Conservation (phyloP, 2,797 vertebrate species). For the Sebastes goodei region DNA sequence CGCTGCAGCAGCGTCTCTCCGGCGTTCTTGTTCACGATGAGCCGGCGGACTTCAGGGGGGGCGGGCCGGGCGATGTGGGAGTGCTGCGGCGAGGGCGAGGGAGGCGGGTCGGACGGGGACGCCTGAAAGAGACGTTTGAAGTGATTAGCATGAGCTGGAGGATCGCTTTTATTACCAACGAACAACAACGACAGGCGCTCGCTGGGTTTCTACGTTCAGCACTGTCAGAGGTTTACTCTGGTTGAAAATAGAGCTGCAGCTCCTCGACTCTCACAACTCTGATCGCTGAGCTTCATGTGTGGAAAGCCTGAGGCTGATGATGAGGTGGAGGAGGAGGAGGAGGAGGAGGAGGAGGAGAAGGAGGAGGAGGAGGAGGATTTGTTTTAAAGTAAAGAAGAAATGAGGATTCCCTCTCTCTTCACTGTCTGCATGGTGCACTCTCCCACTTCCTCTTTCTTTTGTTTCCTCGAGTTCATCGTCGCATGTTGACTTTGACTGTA, state of each 20-base stretch:
- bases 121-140: slow-evolving; percentile 13
- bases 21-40: slow-evolving; percentile 95
- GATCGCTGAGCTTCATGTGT: slow-evolving; percentile 60
- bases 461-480: no score
- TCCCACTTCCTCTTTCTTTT: no score
- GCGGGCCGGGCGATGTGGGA: slow-evolving; percentile 67
- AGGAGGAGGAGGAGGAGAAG: slow-evolving; percentile 8
- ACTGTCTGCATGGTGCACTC: background rate
- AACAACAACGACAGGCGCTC: background rate
- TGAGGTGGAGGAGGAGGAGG: slow-evolving; percentile 5
- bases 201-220: slow-evolving; percentile 26
- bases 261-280: slow-evolving; percentile 43
- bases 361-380: slow-evolving; percentile 15
- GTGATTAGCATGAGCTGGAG: slow-evolving; percentile 7
- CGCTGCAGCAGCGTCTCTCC: slow-evolving; percentile 94
- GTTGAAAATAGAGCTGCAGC: slow-evolving; percentile 58
- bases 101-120: background rate
- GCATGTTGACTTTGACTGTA: no score
- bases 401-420: background rate
- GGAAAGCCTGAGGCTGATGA: slow-evolving; percentile 58
- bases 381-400: slow-evolving; percentile 40
- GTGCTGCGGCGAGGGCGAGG: slow-evolving; percentile 55
- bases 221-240: background rate
- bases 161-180: slow-evolving; percentile 36
- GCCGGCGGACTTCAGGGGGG: slow-evolving; percentile 90